A percentile compares a stretch with the other conserved stretches of the same genome.
phyloP scores from a whole-genome alignment of 2,113 vertebrate genomes.

The Ceyx margarethae region DNA sequence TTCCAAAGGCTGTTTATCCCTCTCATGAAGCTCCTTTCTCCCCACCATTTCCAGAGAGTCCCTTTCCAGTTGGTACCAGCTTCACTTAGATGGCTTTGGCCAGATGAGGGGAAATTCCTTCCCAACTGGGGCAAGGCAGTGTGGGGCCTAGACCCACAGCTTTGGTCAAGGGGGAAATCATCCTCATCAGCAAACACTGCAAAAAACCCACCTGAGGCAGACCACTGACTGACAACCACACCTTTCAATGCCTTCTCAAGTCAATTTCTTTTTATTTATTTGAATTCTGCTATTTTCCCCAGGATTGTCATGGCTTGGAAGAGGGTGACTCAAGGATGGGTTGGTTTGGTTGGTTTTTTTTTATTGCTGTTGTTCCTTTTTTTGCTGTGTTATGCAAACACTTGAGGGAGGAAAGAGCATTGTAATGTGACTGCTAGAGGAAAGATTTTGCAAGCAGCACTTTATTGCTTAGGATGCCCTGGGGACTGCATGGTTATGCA shows the following conservation, averaged over 20 bases:
- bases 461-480: conserved; percentile 34
- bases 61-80: neutral
- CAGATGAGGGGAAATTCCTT: neutral
- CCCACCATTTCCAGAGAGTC: neutral
- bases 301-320: neutral
- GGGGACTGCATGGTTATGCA: conserved; percentile 38
- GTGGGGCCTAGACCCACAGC: neutral
- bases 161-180: neutral
- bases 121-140: neutral
- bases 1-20: neutral
- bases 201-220: neutral
- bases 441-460: conserved; percentile 39
- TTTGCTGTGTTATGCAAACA: neutral
- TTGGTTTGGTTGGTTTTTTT: neutral
- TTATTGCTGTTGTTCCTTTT: neutral
- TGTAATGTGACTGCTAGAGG: conserved; percentile 25
- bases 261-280: neutral
- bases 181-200: neutral
- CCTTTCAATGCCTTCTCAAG: neutral
- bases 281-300: neutral
- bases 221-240: fast-evolving
- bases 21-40: neutral
- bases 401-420: neutral
- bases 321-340: neutral
- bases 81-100: neutral